phyloP scores from a whole-genome alignment of 2,888 invertebrate species.

The Zonitis immaculata region DNA sequence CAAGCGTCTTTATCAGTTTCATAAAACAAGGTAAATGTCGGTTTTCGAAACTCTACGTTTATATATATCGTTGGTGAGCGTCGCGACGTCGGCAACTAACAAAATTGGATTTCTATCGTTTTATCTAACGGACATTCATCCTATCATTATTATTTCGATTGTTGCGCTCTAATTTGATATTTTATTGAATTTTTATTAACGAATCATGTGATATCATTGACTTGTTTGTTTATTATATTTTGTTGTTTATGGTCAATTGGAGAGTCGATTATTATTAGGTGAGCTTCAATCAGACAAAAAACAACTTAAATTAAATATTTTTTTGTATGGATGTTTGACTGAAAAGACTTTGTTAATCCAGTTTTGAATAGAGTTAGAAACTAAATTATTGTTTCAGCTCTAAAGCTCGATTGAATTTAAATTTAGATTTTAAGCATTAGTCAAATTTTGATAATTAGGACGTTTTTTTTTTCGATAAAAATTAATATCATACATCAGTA shows the following conservation, averaged over 20 bases:
- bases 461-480: too few relatives aligned
- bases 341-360: background rate
- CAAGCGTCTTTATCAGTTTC: conserved; percentile 17
- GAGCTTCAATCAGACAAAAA: too few relatives aligned
- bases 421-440: too few relatives aligned
- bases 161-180: background rate
- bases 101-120: conserved; percentile 8
- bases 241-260: background rate
- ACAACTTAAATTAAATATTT: too few relatives aligned
- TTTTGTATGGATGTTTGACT: too few relatives aligned
- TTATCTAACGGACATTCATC: background rate
- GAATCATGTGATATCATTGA: background rate
- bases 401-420: too few relatives aligned
- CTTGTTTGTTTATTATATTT: background rate
- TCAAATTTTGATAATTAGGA: too few relatives aligned
- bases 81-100: conserved; percentile 13
- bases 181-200: background rate
- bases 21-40: background rate
- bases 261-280: background rate
- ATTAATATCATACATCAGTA: too few relatives aligned
- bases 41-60: conserved; percentile 7
- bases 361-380: background rate
- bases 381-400: too few relatives aligned
- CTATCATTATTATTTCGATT: background rate
- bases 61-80: conserved; percentile 13